Evolutionary conservation across 2,888 invertebrate genomes (phyloP).

Genomic region (Stenchaetothrips biformis): DNA sequence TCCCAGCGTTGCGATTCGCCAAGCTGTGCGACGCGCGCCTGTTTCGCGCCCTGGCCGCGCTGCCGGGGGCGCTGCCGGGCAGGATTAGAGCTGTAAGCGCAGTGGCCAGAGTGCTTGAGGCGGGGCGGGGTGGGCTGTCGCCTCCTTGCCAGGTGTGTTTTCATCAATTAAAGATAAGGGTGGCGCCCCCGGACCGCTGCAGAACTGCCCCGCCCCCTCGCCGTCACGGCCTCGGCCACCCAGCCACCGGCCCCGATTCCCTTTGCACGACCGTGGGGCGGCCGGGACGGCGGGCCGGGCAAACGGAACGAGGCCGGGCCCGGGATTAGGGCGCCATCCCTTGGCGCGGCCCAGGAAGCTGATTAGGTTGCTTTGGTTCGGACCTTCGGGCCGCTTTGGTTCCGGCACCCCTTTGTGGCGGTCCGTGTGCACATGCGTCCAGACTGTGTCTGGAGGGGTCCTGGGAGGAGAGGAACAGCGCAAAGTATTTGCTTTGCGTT

Average conservation of each 20-base stretch:
- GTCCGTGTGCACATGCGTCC: too few species aligned
- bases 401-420: too few species aligned
- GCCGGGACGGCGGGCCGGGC: background rate
- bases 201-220: too few species aligned
- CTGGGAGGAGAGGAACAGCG: too few species aligned
- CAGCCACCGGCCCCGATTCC: background rate
- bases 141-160: slow-evolving; percentile 17
- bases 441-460: too few species aligned
- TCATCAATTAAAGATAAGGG: slow-evolving; percentile 19
- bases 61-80: background rate
- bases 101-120: background rate
- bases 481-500: too few species aligned
- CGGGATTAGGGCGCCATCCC: too few species aligned
- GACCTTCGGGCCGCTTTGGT: too few species aligned
- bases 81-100: background rate
- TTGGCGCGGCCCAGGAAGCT: too few species aligned
- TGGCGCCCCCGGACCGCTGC: background rate
- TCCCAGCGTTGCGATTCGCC: too few species aligned
- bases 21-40: too few species aligned
- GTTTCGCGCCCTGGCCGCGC: background rate
- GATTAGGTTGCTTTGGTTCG: too few species aligned
- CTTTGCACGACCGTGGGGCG: background rate
- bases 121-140: background rate
- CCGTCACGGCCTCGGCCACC: background rate
- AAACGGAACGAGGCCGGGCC: background rate